Evolutionary conservation across 2,888 invertebrate genomes (phyloP).

Genomic region (Quadriops clusia): DNA sequence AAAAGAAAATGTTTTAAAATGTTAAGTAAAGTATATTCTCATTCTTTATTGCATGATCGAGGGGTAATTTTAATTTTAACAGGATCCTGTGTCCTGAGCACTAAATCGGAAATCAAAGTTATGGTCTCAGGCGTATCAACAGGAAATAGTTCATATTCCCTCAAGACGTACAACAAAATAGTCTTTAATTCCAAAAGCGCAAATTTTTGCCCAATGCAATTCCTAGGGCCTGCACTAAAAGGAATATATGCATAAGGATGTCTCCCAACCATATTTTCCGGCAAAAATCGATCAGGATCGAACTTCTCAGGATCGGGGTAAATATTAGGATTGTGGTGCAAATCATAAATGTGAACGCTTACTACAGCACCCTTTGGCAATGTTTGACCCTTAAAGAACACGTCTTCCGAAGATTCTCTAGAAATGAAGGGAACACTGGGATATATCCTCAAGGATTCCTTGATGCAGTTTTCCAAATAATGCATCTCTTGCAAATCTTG

Average conservation of each 20-base stretch:
- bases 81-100: too few species aligned
- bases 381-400: conserved; percentile 11
- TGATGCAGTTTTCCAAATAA: too few species aligned
- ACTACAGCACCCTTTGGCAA: conserved; percentile 13
- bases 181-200: conserved; percentile 12
- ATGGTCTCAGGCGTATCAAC: conserved; percentile 7
- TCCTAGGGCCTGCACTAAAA: conserved; percentile 62
- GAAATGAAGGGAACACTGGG: too few species aligned
- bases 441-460: too few species aligned
- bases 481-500: too few species aligned
- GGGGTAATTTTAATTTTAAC: too few species aligned
- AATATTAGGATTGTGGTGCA: conserved; percentile 50
- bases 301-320: conserved; percentile 54
- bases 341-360: conserved; percentile 22
- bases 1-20: too few species aligned
- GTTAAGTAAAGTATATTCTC: too few species aligned
- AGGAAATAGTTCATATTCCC: conserved; percentile 6
- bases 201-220: conserved; percentile 44
- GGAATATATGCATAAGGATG: conserved; percentile 65
- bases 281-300: conserved; percentile 37
- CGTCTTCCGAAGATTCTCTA: too few species aligned
- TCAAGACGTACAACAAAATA: conserved; percentile 10
- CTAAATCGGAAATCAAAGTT: too few species aligned
- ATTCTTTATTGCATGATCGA: too few species aligned
- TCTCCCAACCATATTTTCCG: conserved; percentile 55